phyloP scores from a whole-genome alignment of 2,797 vertebrate genomes.

The Brachyrhaphis roseni region DNA sequence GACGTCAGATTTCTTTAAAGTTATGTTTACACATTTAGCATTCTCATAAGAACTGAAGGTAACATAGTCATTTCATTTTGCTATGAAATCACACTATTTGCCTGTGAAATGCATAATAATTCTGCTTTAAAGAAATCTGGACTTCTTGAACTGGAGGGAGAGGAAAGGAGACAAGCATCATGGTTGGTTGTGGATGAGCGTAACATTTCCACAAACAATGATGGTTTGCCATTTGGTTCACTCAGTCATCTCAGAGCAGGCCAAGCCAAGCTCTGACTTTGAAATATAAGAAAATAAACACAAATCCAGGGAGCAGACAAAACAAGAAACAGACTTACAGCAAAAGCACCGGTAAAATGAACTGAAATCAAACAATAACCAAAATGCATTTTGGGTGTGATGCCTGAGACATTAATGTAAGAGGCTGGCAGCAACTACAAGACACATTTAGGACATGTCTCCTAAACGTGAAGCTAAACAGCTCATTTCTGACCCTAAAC shows the following conservation, averaged over 20 bases:
- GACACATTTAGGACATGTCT: neutral
- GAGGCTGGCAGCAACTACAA: no score
- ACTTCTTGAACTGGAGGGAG: neutral
- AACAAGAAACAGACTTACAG: neutral
- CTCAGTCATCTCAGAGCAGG: neutral
- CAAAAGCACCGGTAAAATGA: neutral
- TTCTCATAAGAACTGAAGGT: no score
- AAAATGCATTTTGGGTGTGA: neutral
- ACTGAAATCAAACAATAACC: neutral
- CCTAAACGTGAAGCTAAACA: neutral
- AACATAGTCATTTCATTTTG: no score
- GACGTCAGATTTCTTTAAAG: no score
- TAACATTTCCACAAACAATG: neutral
- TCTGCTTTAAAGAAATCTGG: neutral
- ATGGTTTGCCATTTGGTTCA: neutral
- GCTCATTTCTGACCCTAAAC: neutral
- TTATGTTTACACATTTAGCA: no score
- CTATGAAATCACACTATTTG: no score
- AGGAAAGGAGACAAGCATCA: neutral
- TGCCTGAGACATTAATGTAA: no score
- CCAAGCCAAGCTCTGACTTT: neutral
- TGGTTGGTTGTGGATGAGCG: neutral
- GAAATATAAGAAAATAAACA: neutral
- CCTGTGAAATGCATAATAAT: no score
- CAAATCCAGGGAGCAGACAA: neutral